Conservation (phyloP, 92 coral and sea anemone species). For the Paragorgia papillata region DNA sequence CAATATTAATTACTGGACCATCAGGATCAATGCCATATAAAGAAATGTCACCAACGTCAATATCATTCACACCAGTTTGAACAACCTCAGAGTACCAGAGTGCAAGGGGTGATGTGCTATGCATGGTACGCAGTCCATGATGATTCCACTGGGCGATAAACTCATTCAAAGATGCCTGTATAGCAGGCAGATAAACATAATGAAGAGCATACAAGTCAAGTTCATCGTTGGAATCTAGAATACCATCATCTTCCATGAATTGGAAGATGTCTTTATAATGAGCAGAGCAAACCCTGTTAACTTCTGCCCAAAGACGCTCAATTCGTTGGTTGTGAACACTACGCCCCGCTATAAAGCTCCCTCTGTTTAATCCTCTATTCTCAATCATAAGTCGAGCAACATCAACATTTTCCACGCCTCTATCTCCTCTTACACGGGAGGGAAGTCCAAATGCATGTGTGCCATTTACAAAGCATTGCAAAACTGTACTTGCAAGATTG, state of each 20-base stretch:
- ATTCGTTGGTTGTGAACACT: conserved; percentile 61
- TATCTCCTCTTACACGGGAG: conserved; percentile 32
- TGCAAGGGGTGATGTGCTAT: conserved; percentile 29
- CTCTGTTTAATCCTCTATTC: conserved; percentile 44
- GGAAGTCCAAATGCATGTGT: conserved; percentile 6
- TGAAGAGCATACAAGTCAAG: conserved; percentile 40
- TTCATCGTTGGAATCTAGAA: conserved; percentile 40
- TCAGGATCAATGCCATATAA: too few relatives aligned
- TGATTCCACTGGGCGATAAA: conserved; percentile 48
- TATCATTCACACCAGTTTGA: conserved; percentile 39
- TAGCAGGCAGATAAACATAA: conserved; percentile 42
- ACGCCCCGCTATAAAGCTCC: conserved; percentile 52
- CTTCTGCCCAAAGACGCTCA: conserved; percentile 64
- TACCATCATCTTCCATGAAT: conserved; percentile 47
- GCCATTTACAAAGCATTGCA: conserved; percentile 16
- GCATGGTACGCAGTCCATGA: conserved; percentile 46
- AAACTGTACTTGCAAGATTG: conserved; percentile 24
- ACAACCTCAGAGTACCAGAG: conserved; percentile 45
- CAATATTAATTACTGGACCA: conserved; percentile 51
- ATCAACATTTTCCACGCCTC: conserved; percentile 47
- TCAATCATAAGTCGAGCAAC: conserved; percentile 50
- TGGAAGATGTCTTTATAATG: conserved; percentile 38
- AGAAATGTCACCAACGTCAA: conserved; percentile 47
- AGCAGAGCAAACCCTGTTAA: conserved; percentile 48
- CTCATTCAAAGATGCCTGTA: conserved; percentile 47